Percentiles rank a stretch among this genome's conserved stretches.
These are phyloP conservation scores for Margarornis squamiger DNA, from an alignment of 2,797 vertebrate species.

Conservation along the genomic window DNA sequence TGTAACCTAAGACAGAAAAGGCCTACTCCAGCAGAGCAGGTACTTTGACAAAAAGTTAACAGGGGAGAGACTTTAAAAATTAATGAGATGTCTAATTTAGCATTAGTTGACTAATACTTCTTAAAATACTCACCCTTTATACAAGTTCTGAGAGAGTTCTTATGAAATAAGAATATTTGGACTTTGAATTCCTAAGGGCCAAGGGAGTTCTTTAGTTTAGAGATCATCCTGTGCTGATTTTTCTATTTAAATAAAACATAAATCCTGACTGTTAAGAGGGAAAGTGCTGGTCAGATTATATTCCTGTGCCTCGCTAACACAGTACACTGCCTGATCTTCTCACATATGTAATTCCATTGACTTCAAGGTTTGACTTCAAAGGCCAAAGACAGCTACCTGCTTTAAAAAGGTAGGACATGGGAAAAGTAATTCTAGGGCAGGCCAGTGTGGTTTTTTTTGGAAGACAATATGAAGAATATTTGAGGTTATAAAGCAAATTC, in stretches of 20 bases:
- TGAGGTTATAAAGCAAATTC: not conserved
- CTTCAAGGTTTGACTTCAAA: not conserved
- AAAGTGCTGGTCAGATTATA: not conserved
- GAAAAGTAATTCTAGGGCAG: not conserved
- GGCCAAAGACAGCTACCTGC: not conserved
- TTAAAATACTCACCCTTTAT: conserved; percentile 4
- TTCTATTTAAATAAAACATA: not conserved
- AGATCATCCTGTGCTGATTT: not conserved
- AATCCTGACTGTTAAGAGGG: not conserved
- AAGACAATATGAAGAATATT: not conserved
- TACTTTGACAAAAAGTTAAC: not conserved
- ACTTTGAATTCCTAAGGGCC: not conserved
- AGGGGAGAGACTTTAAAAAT: not conserved
- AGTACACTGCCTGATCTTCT: not conserved
- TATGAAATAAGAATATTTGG: not conserved
- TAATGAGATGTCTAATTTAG: not conserved
- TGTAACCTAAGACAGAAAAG: not conserved
- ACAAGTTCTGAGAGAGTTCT: not conserved
- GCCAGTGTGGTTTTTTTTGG: not conserved
- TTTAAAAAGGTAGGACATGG: not conserved
- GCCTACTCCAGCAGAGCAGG: not conserved
- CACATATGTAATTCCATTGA: not conserved
- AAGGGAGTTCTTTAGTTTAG: not conserved
- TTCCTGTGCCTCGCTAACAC: not conserved
- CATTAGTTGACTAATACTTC: not conserved